Base-by-base conservation (phyloP, 2,888 invertebrate genomes). In the Nomada fabriciana region DNA sequence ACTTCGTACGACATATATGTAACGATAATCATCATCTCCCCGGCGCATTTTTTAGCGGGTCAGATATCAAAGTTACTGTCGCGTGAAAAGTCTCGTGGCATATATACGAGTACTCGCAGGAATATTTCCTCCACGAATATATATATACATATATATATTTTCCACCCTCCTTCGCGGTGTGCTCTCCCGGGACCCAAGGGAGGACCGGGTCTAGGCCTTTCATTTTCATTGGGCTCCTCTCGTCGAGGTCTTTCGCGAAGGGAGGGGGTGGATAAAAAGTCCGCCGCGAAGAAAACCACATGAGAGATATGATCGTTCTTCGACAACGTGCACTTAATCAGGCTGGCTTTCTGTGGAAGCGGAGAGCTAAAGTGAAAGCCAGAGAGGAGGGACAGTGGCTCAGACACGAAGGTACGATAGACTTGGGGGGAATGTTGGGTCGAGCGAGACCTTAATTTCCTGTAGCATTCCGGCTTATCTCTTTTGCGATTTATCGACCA, bases 381-480 rank as follows among this genome's bases (percentile, higher is more conserved):
- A 43, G 78, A 43, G 78, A 67, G 85, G 76, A 71, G 80, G 82
- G 72, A 75, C 76, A 77, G 47, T 64, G 76, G 87, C 87, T 80
- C 67, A 73, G 80, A 74, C 61, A 59, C 73, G 77, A 72, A 63
- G 80, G 65, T 65, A 25, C 55, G 20, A 20, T 57, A 13, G 42
- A 25, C 11, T 36, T 61, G 43, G 76, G 63, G 75, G 70, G 65
- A 67, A 67, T 55, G 78, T 76, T 73, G 80, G 64, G 68, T 47
- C 65, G 68, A 76, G 78, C 81, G 83, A 83, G 87, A 89, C 87
- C 90, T 91, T 91, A 89, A 91, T 91, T 90, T 91, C 87, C 89
- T 89, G 88, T 84, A 85, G 85, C 77, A 87, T 83, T 82, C 80
- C 77, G 86, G 83, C 88, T 90, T 90, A 90, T 91, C 89, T 88